Evolutionary conservation across 2,797 vertebrate species (phyloP).

Genomic region (Forpus xanthops): DNA sequence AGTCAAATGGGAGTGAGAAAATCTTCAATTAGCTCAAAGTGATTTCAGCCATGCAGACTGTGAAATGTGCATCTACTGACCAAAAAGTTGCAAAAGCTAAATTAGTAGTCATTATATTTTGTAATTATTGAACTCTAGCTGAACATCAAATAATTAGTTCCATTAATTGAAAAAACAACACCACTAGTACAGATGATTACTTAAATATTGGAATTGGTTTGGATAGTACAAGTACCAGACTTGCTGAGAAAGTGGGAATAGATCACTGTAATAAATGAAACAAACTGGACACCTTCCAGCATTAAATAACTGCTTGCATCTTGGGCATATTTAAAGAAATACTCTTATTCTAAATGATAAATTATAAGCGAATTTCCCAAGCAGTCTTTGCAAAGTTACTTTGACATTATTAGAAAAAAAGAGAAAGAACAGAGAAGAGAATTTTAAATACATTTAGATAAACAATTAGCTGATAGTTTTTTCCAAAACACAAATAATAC

Average conservation of each 20-base stretch:
- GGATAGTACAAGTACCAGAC: neutral
- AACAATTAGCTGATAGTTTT: neutral
- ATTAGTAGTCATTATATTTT: neutral
- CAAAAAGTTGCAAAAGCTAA: neutral
- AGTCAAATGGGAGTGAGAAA: conserved; percentile 48
- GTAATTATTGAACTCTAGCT: neutral
- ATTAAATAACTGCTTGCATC: neutral
- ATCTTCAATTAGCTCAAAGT: conserved; percentile 57
- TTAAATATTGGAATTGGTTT: neutral
- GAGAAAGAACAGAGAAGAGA: neutral
- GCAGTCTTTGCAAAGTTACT: neutral
- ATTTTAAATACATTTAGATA: neutral
- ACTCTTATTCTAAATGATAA: neutral
- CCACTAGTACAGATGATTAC: neutral
- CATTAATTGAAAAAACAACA: neutral
- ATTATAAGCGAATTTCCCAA: neutral
- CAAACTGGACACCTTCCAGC: neutral
- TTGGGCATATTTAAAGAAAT: neutral
- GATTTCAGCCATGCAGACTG: neutral
- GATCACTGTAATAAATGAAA: neutral
- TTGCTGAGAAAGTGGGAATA: neutral
- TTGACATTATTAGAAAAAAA: neutral
- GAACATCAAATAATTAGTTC: neutral
- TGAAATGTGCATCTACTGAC: neutral
- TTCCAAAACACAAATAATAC: neutral